Evolutionary conservation across 1,140 invertebrate species (phyloP).

Genomic region (Ditylenchus dipsaci): DNA sequence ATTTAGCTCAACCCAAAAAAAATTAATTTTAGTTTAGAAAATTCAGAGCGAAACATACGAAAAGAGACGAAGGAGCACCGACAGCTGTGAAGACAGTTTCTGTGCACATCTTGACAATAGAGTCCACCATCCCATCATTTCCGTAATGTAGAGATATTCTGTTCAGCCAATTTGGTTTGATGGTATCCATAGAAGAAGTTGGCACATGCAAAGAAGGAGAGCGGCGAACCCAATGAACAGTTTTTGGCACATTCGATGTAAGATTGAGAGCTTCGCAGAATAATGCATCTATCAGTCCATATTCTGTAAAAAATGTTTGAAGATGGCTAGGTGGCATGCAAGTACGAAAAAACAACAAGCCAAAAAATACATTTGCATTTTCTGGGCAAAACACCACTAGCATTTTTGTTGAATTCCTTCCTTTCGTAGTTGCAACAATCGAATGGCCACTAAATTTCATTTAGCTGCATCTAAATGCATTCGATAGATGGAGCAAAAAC

Average conservation of each 20-base stretch:
- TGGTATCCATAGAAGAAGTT: not conserved
- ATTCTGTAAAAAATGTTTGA: not conserved
- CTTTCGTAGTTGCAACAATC: not conserved
- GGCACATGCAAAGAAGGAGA: not conserved
- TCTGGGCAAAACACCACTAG: not conserved
- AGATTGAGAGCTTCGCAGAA: not conserved
- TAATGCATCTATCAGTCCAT: not conserved
- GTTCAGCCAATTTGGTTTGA: not conserved
- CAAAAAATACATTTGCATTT: too few species aligned
- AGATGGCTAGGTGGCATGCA: too few species aligned
- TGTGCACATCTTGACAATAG: not conserved
- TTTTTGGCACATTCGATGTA: not conserved
- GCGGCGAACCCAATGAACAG: not conserved
- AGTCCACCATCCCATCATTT: not conserved
- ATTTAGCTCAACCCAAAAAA: constrained; percentile 19
- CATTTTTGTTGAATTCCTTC: not conserved
- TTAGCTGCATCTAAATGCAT: not conserved
- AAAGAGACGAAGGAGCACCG: not conserved
- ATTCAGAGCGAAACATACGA: not conserved
- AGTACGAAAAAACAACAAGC: too few species aligned
- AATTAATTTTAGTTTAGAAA: not conserved
- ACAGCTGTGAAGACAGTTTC: not conserved
- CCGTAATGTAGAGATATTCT: not conserved
- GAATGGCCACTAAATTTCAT: not conserved
- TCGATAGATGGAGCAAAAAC: not conserved